Conservation (phyloP, 2,113 vertebrate genomes). For the Rhynchomys soricoides region DNA sequence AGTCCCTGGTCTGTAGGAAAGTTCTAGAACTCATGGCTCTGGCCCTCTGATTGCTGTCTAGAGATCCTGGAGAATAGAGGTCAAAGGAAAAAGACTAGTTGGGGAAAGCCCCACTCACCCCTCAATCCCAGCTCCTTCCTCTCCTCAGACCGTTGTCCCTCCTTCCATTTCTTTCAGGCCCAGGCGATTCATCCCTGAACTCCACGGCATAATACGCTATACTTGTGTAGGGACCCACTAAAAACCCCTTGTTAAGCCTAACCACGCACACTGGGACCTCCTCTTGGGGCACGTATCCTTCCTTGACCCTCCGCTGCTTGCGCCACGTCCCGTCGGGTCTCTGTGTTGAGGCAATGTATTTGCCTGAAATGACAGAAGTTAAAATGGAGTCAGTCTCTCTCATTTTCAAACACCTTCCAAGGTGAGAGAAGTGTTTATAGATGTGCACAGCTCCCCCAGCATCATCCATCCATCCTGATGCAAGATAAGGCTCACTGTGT, state of each 20-base stretch:
- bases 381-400: constrained; percentile 28
- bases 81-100: not conserved
- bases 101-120: not conserved
- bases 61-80: constrained; percentile 23
- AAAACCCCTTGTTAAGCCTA: constrained; percentile 14
- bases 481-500: not conserved
- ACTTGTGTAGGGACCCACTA: not conserved
- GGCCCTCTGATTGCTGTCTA: not conserved
- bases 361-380: constrained; percentile 87
- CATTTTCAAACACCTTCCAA: constrained; percentile 15
- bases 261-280: constrained; percentile 95
- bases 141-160: not conserved
- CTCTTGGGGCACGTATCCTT: constrained; percentile 96
- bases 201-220: not conserved
- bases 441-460: not conserved
- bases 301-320: constrained; percentile 94
- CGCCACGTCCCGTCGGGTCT: constrained; percentile 96
- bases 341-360: constrained; percentile 96
- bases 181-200: not conserved
- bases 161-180: not conserved
- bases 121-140: not conserved
- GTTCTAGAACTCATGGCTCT: not conserved
- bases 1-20: not conserved
- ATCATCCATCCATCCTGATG: not conserved
- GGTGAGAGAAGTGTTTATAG: constrained; percentile 21